Evolutionary conservation across 2,888 invertebrate species (phyloP).

Genomic region (Andrena haemorrhoa): DNA sequence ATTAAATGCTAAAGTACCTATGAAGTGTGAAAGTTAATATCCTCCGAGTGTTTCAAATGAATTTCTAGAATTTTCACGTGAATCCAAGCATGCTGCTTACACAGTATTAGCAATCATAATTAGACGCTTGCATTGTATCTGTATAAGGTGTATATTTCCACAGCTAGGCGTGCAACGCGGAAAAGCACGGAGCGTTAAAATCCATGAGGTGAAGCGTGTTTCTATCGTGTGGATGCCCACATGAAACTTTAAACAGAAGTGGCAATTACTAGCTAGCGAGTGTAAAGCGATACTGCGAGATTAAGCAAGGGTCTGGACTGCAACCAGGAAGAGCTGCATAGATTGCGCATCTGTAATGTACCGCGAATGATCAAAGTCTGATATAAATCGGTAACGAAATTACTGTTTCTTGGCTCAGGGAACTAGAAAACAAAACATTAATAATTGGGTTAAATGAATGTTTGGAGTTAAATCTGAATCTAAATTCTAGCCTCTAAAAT

Average conservation of each 20-base stretch:
- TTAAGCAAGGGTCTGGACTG: slow-evolving; percentile 39
- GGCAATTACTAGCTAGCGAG: slow-evolving; percentile 48
- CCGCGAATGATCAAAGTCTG: background rate
- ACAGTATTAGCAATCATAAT: slow-evolving; percentile 19
- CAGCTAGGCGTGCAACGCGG: slow-evolving; percentile 41
- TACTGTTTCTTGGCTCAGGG: background rate
- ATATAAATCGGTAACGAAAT: background rate
- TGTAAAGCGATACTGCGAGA: slow-evolving; percentile 57
- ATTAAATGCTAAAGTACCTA: too few species aligned
- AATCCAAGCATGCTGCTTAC: background rate
- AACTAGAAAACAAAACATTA: background rate
- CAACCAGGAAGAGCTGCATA: slow-evolving; percentile 6
- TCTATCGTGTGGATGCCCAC: slow-evolving; percentile 9
- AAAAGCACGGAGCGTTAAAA: slow-evolving; percentile 54
- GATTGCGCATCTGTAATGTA: background rate
- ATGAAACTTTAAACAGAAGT: slow-evolving; percentile 35
- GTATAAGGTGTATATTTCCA: slow-evolving; percentile 37
- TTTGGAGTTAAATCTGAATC: background rate
- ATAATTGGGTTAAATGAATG: background rate
- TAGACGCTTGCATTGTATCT: slow-evolving; percentile 24
- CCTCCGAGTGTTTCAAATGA: background rate
- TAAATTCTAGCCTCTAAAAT: background rate
- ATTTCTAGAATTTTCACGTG: background rate
- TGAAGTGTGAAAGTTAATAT: background rate
- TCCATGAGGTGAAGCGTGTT: slow-evolving; percentile 45